Evolutionary conservation across 2,113 vertebrate species (phyloP), one percentile per base, ranked within the genome.

Genomic region (Solea solea): DNA sequence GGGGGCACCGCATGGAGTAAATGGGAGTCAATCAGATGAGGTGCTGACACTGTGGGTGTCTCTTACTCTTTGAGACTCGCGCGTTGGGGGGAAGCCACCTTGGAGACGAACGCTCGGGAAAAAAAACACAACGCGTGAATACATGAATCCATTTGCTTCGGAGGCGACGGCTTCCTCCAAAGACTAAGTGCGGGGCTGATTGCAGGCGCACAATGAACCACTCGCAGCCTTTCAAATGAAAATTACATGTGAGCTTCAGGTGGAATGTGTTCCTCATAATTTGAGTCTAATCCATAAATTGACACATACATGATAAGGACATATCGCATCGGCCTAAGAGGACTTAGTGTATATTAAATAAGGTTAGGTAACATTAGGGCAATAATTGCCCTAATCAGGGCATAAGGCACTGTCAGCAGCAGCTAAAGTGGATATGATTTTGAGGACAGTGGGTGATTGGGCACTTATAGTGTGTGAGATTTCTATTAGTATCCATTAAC

Each of bases 401-500:
- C 53, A 60, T 27, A 40, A 50, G 41, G 48, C 62, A 56, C 64
- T 51, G 44, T 72, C 72, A 60, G 69, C 58, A 61, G 15, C 13
- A 14, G 69, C 14, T 78, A 46, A 80, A 88, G 82, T 78, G 25
- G 44, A 64, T 72, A 78, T 86, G 72, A 84, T 82, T 85, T 81
- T 42, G 81, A 83, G 78, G 69, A 62, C n/a, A 58, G 15, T 6
- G 56, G 76, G 64, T 89, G 84, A 88, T 87, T 82, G 61, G 71
- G 64, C 67, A 64, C 74, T 81, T 57, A 50, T 56, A 44, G 46
- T 50, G 76, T 86, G 76, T 86, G 70, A 72, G 76, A 66, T 73
- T 67, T 90, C 66, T 59, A 73, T 86, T 75, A 81, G 74, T 67
- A 63, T 74, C 70, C 65, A 85, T 90, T 88, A 84, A 60, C 61